Percentiles rank a stretch among this genome's conserved stretches.
phyloP scores from a whole-genome alignment of 2,888 invertebrate species.

The Lobophora halterata region DNA sequence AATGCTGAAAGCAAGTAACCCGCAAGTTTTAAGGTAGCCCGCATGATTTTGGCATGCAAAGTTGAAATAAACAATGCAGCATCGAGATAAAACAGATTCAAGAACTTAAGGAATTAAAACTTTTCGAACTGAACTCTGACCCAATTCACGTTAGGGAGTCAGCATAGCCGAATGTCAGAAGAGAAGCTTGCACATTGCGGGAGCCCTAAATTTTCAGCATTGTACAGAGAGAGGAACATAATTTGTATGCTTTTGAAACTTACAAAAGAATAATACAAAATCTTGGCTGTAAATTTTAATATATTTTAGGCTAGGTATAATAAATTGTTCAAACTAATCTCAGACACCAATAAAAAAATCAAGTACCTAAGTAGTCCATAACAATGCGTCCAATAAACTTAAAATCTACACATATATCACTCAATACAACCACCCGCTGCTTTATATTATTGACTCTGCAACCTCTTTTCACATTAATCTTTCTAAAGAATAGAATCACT shows the following conservation, averaged over 20 bases:
- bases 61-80: slow-evolving; percentile 53
- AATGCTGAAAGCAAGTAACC: too few relatives aligned
- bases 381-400: slow-evolving; percentile 39
- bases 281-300: too few relatives aligned
- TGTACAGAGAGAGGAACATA: too few relatives aligned
- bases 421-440: slow-evolving; percentile 57
- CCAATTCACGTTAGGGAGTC: slow-evolving; percentile 36
- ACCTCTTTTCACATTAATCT: slow-evolving; percentile 51
- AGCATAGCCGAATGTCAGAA: slow-evolving; percentile 14
- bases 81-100: slow-evolving; percentile 67
- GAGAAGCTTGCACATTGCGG: background rate
- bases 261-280: too few relatives aligned
- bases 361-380: slow-evolving; percentile 15
- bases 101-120: slow-evolving; percentile 64
- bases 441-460: slow-evolving; percentile 49
- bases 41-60: slow-evolving; percentile 47
- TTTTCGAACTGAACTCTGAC: slow-evolving; percentile 51
- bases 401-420: slow-evolving; percentile 57
- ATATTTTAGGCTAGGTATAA: too few relatives aligned
- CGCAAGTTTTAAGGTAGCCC: slow-evolving; percentile 27
- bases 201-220: too few relatives aligned
- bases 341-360: slow-evolving; percentile 27
- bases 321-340: slow-evolving; percentile 7
- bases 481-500: slow-evolving; percentile 41
- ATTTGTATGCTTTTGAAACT: too few relatives aligned